Percentiles rank a stretch among this genome's conserved stretches.
These are phyloP conservation scores for Oncorhynchus tshawytscha DNA, from an alignment of 2,113 vertebrate genomes.

Conservation along the genomic window DNA sequence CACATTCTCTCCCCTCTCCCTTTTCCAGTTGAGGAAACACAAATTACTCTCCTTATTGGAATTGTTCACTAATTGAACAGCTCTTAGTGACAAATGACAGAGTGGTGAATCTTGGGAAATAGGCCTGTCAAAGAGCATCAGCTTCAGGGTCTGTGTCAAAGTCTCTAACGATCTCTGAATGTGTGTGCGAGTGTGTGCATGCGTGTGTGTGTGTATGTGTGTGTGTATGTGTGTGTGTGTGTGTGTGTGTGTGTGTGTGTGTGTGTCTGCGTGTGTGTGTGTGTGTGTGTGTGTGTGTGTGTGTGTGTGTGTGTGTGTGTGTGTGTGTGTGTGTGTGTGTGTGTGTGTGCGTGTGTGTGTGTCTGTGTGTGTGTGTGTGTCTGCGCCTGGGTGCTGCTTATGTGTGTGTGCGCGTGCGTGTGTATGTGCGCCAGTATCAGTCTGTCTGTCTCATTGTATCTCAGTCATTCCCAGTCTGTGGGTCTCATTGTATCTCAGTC, in stretches of 20 bases:
- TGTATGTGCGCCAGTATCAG: not conserved
- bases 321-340: not conserved
- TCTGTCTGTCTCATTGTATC: too few relatives aligned
- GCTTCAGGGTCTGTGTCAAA: not conserved
- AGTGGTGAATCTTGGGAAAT: not conserved
- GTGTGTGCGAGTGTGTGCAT: too few relatives aligned
- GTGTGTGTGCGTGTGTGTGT: too few relatives aligned
- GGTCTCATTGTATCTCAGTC: too few relatives aligned
- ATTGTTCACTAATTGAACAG: conserved; percentile 31
- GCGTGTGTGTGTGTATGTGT: not conserved
- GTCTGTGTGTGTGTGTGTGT: not conserved
- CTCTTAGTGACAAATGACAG: conserved; percentile 18
- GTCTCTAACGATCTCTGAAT: not conserved
- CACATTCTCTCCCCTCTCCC: not conserved
- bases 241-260: not conserved
- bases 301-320: too few relatives aligned
- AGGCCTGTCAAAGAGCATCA: not conserved
- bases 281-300: too few relatives aligned
- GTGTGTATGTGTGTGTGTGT: too few relatives aligned
- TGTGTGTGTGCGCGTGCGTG: not conserved
- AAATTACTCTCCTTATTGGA: conserved; percentile 22
- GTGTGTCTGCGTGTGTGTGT: not conserved
- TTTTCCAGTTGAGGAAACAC: not conserved
- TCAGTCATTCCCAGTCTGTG: too few relatives aligned
- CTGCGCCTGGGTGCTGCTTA: too few relatives aligned